Evolutionary conservation across 2,797 vertebrate species (phyloP), one percentile per base, ranked within the genome.

Genomic region (Arnoldichthys spilopterus): DNA sequence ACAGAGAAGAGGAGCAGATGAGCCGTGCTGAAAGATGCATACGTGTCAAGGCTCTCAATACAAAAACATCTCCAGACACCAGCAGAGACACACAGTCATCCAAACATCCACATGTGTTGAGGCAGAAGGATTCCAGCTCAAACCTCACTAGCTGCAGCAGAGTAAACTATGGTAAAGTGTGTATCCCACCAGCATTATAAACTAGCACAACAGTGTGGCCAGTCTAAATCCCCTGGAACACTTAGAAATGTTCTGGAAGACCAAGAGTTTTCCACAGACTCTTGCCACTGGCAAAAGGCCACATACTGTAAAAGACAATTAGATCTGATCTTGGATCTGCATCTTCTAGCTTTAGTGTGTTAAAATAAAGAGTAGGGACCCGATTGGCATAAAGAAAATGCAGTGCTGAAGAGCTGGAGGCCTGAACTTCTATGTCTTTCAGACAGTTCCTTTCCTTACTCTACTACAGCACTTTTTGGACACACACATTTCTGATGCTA

Each of bases 211-310:
- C 49, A 76, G n/a, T 67, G 68, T 28, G 74, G 54, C 45, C 63
- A 30, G 56, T 58, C 66, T 47, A 77, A 77, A 87, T 49, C 76
- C 72, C 45, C 58, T 67, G 34, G 58, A 76, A 74, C 51, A 45
- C 26, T 45, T 59, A 56, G 72, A 80, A 63, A 59, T 63, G 26
- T 51, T 34, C 67, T 80, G 77, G 72, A 79, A 81, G 56, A 53
- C 37, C 3, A 8, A 72, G 30, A 59, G 78, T 67, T 78, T 80
- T 84, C 81, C 70, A 37, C 66, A 61, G 67, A 37, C 70, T 81
- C 75, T 62, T 64, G 58, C 71, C 32, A 61, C 51, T 43, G 72
- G 51, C 40, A 64, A 13, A 1, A 59, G 34, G 43, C 72, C 66
- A 70, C 58, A 34, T 47, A 28, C 37, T 43, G 66, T 67, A 71